A percentile compares a stretch with the other conserved stretches of the same genome.
These are phyloP conservation scores for Andricus curvator DNA, from an alignment of 2,888 invertebrate species.

Conservation along the genomic window DNA sequence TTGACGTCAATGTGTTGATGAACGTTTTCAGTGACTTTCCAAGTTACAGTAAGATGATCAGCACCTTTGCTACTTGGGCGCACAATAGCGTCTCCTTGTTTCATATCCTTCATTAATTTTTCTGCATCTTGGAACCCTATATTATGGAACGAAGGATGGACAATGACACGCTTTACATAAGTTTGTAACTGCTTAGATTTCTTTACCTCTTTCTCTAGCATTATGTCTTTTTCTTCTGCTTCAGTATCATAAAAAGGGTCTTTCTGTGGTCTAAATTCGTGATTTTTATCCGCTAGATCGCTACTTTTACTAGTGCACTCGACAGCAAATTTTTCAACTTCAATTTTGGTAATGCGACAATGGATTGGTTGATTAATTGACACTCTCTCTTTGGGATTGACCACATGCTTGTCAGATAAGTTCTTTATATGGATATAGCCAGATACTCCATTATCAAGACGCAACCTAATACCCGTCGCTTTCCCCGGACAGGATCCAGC, in stretches of 20 bases:
- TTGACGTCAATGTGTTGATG: conserved; percentile 97
- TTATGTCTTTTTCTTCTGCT: conserved; percentile 87
- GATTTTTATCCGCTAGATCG: conserved; percentile 93
- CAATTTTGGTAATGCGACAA: conserved; percentile 95
- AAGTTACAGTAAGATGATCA: conserved; percentile 97
- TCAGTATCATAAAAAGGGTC: conserved; percentile 95
- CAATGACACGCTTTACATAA: conserved; percentile 97
- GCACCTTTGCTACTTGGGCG: conserved; percentile 97
- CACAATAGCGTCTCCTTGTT: conserved; percentile 97
- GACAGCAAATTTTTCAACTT: conserved; percentile 94
- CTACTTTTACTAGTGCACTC: conserved; percentile 96
- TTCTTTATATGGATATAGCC: conserved; percentile 97
- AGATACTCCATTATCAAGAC: conserved; percentile 94
- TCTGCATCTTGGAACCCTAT: conserved; percentile 95
- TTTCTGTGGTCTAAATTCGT: conserved; percentile 92
- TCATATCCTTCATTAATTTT: conserved; percentile 92
- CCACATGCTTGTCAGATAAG: conserved; percentile 94
- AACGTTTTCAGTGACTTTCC: conserved; percentile 97
- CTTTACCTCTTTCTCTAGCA: conserved; percentile 89
- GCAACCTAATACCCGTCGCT: conserved; percentile 93
- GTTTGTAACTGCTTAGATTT: conserved; percentile 90
- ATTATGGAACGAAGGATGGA: conserved; percentile 98
- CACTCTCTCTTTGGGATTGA: conserved; percentile 96
- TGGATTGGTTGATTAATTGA: conserved; percentile 90
- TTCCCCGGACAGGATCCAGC: conserved; percentile 97